Evolutionary conservation across 2,888 invertebrate genomes (phyloP).

Genomic region (Ceraclea dissimilis): DNA sequence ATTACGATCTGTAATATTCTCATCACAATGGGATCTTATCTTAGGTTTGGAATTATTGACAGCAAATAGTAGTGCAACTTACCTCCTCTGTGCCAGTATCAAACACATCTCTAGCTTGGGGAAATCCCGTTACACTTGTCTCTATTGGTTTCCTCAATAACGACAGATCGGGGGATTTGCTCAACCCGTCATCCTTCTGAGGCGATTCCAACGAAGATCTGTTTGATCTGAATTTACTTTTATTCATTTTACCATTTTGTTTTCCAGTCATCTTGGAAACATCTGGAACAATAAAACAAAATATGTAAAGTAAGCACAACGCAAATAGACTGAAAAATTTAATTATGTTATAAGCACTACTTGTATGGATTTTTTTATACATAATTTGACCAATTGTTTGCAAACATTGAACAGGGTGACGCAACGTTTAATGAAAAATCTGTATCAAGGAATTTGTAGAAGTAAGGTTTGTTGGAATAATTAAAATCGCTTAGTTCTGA

Average conservation of each 20-base stretch:
- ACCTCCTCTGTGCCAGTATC: slow-evolving; percentile 73
- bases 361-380: too few species aligned
- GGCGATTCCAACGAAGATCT: slow-evolving; percentile 13
- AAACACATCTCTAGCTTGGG: slow-evolving; percentile 62
- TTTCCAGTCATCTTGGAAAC: slow-evolving; percentile 17
- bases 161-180: slow-evolving; percentile 46
- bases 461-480: too few species aligned
- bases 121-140: slow-evolving; percentile 61
- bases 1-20: too few species aligned
- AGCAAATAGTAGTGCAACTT: slow-evolving; percentile 15
- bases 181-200: slow-evolving; percentile 11
- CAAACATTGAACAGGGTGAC: too few species aligned
- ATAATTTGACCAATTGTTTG: too few species aligned
- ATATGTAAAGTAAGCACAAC: slow-evolving; percentile 4
- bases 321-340: too few species aligned
- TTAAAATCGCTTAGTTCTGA: too few species aligned
- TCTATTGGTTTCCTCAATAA: slow-evolving; percentile 58
- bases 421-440: too few species aligned
- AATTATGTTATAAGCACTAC: too few species aligned
- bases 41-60: too few species aligned
- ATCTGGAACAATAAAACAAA: slow-evolving; percentile 1
- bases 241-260: slow-evolving; percentile 20
- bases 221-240: slow-evolving; percentile 16
- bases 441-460: too few species aligned
- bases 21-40: too few species aligned